These are phyloP conservation scores for Muscicapa striata DNA, from an alignment of 2,797 vertebrate species.

Conservation along the genomic window DNA sequence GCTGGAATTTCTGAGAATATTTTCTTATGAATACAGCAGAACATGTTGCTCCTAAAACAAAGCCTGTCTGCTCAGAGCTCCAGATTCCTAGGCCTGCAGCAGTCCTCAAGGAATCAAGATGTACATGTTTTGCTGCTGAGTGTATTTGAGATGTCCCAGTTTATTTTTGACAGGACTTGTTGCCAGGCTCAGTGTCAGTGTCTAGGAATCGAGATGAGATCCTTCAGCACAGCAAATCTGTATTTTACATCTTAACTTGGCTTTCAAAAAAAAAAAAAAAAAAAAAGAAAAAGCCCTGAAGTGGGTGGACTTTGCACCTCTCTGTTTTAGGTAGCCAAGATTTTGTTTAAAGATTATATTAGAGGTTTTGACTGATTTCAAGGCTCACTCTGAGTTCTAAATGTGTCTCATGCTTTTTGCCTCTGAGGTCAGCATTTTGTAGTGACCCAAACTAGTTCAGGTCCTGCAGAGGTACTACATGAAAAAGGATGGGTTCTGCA, in stretches of 20 bases:
- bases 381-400: neutral
- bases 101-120: neutral
- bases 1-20: neutral
- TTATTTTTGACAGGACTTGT: neutral
- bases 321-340: neutral
- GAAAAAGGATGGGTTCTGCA: neutral
- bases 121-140: neutral
- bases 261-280: neutral
- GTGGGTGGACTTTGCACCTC: neutral
- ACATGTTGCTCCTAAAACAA: constrained; percentile 7
- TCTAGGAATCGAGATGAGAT: neutral
- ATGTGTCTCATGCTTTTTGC: neutral
- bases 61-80: neutral
- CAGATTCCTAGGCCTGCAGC: neutral
- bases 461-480: neutral
- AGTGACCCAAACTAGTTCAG: neutral
- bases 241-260: neutral
- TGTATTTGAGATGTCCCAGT: neutral
- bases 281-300: neutral
- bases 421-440: neutral
- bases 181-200: neutral
- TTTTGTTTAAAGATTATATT: neutral
- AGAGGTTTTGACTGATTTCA: neutral
- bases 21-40: neutral
- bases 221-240: neutral